These are phyloP conservation scores for Drosophila mettleri DNA, from an alignment of 2,888 invertebrate genomes.

Conservation along the genomic window DNA sequence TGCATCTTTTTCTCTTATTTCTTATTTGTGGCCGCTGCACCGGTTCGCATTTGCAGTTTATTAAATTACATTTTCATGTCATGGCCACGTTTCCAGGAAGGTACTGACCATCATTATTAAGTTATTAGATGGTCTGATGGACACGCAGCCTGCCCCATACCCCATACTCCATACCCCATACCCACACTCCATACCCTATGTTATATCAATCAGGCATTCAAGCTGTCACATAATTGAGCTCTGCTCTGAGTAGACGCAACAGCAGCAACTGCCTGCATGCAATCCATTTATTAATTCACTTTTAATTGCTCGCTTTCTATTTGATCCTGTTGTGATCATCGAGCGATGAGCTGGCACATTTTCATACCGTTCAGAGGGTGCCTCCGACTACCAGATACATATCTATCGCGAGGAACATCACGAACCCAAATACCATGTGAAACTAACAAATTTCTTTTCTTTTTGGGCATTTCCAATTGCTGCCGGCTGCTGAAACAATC, in stretches of 20 bases:
- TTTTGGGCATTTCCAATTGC: constrained; percentile 54
- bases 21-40: constrained; percentile 3
- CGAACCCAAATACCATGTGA: constrained; percentile 51
- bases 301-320: constrained; percentile 69
- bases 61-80: constrained; percentile 74
- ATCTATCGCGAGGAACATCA: constrained; percentile 48
- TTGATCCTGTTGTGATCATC: constrained; percentile 43
- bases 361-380: constrained; percentile 8
- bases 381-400: constrained; percentile 25
- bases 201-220: constrained; percentile 55
- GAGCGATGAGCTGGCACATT: constrained; percentile 55
- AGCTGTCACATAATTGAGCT: constrained; percentile 45
- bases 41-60: constrained; percentile 61
- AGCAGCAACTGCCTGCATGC: constrained; percentile 9
- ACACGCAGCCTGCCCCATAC: constrained; percentile 19
- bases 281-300: constrained; percentile 63
- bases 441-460: constrained; percentile 40
- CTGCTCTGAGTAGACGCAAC: neutral
- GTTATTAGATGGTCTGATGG: constrained; percentile 72
- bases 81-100: constrained; percentile 54
- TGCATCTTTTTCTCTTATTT: constrained; percentile 9
- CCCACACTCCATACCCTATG: neutral
- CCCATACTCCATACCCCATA: neutral
- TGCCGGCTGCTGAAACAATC: constrained; percentile 15
- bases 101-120: constrained; percentile 72